Evolutionary conservation across 2,797 vertebrate genomes (phyloP), one percentile per base, ranked within the genome.

Genomic region (Sebastes vulpes): DNA sequence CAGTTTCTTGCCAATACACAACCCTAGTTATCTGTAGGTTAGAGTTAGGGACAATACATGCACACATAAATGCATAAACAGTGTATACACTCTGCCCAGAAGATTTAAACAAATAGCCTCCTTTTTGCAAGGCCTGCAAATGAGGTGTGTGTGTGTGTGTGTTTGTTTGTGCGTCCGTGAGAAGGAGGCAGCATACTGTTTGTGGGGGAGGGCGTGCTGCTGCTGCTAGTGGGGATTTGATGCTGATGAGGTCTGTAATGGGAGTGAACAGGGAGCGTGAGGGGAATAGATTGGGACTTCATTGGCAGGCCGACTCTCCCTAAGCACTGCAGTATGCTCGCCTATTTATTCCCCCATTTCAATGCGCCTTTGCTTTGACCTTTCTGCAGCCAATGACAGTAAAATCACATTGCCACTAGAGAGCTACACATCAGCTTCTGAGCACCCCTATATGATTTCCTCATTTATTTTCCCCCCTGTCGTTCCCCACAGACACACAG

Each of bases 161-260:
- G 53, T 66, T n/a, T 64, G 71, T 85, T 75, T 88, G 74, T 83
- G 83, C 12, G 65, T 84, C 14, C 7, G 50, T 79, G 77, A 79
- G 42, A 68, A 65, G 74, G 57, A 70, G 65, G 67, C 50, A 58
- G 57, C 63, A 69, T 82, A 84, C 83, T 91, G 90, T 92, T 89
- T 82, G 82, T 85, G 86, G 81, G 90, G 88, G 89, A 81, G 88
- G 88, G 90, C 23, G 54, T 81, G 61, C 61, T 77, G 57, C 87
- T 89, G 65, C 82, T 87, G 86, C 89, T 92, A 50, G 79, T 91
- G 86, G 86, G 92, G 93, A 92, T 94, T 94, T 91, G 89, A 93
- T 89, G 93, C 90, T 95, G 94, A 94, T 94, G 93, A 95, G 89
- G 87, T 93, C 86, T 91, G 91, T 95, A 95, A 96, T 94, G 90